Base-by-base conservation (phyloP, 2,797 vertebrate species). In the Anabas testudineus region DNA sequence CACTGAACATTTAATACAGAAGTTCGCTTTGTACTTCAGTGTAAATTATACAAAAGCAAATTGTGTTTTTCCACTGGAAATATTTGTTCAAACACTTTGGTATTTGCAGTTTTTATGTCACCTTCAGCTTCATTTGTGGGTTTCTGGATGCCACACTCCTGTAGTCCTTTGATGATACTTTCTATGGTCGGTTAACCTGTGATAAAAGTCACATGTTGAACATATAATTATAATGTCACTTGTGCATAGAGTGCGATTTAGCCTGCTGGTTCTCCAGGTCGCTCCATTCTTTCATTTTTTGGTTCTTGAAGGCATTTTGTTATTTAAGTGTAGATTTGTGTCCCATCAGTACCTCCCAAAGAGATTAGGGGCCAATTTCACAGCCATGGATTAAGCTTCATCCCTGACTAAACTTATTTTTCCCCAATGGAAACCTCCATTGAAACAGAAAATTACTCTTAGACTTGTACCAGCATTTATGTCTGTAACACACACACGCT, bases 321-420 rank as follows among this genome's bases (percentile, higher is more conserved):
- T 74, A 58, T 71, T 82, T 36, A 71, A 75, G 59, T 39, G 56
- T 57, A 65, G 74, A 78, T 83, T 83, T 80, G 73, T 12, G 67
- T 81, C 76, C 74, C 74, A 43, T 80, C 60, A 48, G 55, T 59
- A 58, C 85, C 80, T 79, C 82, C 77, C 71, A 68, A 22, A 78
- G 74, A 82, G 78, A 81, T 76, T 71, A 76, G 47, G 24, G 70
- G 55, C 70, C 80, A 85, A 79, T 87, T 85, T 85, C 59, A 84
- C 82, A 85, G 79, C 18, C 34, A 7, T 13, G 86, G 83, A 85
- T 86, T 84, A 86, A 67, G 36, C 77, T 67, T 76, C 69, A 80
- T 72, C 81, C 71, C 70, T 63, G 67, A 81, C 82, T 84, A 63
- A 78, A 84, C 71, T 74, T 59, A 54, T 75, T 82, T 80, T 60